Percentiles rank a stretch among this genome's conserved stretches.
These are phyloP conservation scores for Bombus ignitus DNA, from an alignment of 1,140 invertebrate species.

Conservation along the genomic window DNA sequence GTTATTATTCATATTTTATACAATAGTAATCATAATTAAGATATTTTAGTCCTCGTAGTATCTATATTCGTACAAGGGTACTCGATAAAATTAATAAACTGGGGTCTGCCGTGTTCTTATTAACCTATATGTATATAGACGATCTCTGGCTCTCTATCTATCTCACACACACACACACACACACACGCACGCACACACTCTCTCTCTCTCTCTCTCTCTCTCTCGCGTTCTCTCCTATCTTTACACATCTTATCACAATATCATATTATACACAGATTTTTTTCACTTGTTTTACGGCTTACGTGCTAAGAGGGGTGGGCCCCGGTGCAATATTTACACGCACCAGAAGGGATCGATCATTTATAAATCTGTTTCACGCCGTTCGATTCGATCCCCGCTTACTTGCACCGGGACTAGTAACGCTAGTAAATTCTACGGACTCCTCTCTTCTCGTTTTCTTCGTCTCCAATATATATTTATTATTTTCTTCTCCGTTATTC, in stretches of 20 bases:
- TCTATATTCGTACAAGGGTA: slow-evolving; percentile 79
- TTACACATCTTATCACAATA: slow-evolving; percentile 81
- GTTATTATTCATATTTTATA: slow-evolving; percentile 82
- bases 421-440: slow-evolving; percentile 76
- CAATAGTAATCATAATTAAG: slow-evolving; percentile 82
- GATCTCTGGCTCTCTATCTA: slow-evolving; percentile 57
- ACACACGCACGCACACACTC: too few species aligned
- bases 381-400: slow-evolving; percentile 54
- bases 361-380: slow-evolving; percentile 39
- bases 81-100: slow-evolving; percentile 73
- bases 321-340: slow-evolving; percentile 73
- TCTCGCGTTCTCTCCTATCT: slow-evolving; percentile 63
- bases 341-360: slow-evolving; percentile 53
- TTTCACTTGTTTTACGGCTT: slow-evolving; percentile 71
- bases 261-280: slow-evolving; percentile 80
- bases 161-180: background rate
- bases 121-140: slow-evolving; percentile 70
- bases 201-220: background rate
- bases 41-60: slow-evolving; percentile 80
- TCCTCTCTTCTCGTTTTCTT: slow-evolving; percentile 36
- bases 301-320: slow-evolving; percentile 69
- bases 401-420: slow-evolving; percentile 74
- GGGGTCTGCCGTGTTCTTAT: slow-evolving; percentile 63
- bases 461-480: slow-evolving; percentile 16
- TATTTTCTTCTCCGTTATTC: background rate